Conservation (phyloP, 2,797 vertebrate species). For the Pseudochromis fuscus region DNA sequence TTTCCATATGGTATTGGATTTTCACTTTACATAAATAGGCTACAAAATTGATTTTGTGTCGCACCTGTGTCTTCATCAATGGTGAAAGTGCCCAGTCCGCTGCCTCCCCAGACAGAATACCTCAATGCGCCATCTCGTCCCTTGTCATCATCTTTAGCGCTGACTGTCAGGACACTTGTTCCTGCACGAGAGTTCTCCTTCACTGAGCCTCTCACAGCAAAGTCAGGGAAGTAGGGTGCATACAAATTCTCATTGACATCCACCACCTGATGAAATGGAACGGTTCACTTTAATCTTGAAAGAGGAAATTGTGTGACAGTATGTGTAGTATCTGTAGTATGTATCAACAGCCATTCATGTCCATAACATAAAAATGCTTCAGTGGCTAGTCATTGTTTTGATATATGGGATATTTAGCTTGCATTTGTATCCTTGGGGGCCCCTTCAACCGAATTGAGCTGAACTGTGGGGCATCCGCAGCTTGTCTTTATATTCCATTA, state of each 20-base stretch:
- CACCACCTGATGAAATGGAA: constrained; percentile 79
- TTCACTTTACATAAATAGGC: constrained; percentile 73
- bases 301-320: constrained; percentile 1
- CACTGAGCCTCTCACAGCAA: constrained; percentile 90
- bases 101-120: constrained; percentile 93
- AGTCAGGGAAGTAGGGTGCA: constrained; percentile 90
- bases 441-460: background rate
- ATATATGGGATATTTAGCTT: constrained; percentile 2
- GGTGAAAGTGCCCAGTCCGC: constrained; percentile 92
- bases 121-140: constrained; percentile 92
- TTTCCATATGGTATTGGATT: constrained; percentile 63
- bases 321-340: background rate
- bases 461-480: background rate
- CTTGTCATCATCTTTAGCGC: constrained; percentile 91
- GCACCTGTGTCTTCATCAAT: constrained; percentile 98
- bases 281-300: constrained; percentile 29
- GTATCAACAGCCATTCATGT: background rate
- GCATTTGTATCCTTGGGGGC: background rate
- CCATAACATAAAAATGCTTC: constrained; percentile 4
- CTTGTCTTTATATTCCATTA: background rate
- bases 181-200: constrained; percentile 94
- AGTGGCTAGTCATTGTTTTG: constrained; percentile 6
- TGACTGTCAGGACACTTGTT: constrained; percentile 90
- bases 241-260: constrained; percentile 97
- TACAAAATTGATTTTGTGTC: constrained; percentile 73